A percentile compares a stretch with the other conserved stretches of the same genome.
phyloP scores from a whole-genome alignment of 2,888 invertebrate species.

The Unio delphinus region DNA sequence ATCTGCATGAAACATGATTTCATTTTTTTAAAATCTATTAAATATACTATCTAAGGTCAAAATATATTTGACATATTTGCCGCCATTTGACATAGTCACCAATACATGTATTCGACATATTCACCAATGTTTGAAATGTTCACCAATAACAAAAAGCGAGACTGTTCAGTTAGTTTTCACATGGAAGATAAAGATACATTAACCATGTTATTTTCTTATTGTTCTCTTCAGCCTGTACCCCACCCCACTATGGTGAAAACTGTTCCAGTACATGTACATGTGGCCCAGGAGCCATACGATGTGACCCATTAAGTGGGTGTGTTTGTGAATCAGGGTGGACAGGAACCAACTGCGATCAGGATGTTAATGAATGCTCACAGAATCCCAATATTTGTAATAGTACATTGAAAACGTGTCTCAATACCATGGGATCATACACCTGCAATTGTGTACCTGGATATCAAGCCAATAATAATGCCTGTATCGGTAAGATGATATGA shows the following conservation, averaged over 20 bases:
- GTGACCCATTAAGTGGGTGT: slow-evolving; percentile 12
- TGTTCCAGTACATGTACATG: slow-evolving; percentile 19
- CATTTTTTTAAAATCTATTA: too few species aligned
- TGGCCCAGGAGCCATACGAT: slow-evolving; percentile 8
- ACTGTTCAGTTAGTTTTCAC: too few species aligned
- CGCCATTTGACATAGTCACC: too few species aligned
- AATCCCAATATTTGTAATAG: slow-evolving; percentile 10
- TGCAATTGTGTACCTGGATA: slow-evolving; percentile 18
- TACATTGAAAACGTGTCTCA: slow-evolving; percentile 3
- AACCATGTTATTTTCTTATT: too few species aligned
- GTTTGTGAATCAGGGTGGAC: slow-evolving; percentile 7
- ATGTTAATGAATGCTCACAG: slow-evolving; percentile 21
- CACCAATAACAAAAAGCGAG: too few species aligned
- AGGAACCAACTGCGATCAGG: slow-evolving; percentile 20
- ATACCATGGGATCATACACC: slow-evolving; percentile 11
- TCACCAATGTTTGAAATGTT: too few species aligned
- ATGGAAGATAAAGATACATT: too few species aligned
- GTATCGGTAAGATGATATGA: too few species aligned
- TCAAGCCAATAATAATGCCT: neutral
- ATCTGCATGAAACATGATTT: too few species aligned
- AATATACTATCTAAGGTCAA: too few species aligned
- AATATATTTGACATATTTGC: too few species aligned
- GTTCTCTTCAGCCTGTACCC: slow-evolving; percentile 12
- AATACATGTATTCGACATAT: too few species aligned
- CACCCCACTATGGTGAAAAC: slow-evolving; percentile 15